Base-by-base conservation (phyloP, 2,113 vertebrate genomes). In the Numida meleagris region DNA sequence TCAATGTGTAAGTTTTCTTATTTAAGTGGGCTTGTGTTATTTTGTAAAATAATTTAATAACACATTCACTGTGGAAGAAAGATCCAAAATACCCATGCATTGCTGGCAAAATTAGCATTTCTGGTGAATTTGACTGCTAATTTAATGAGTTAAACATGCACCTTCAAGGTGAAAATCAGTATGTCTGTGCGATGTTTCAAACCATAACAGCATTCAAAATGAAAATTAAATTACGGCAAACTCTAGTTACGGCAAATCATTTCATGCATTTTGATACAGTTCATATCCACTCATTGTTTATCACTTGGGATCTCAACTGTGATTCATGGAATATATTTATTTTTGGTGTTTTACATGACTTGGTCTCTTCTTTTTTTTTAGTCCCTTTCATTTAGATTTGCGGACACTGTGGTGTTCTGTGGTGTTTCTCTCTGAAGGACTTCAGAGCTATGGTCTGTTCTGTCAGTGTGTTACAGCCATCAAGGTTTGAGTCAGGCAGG, bases 391-490 rank as follows among this genome's bases (percentile, higher is more conserved):
- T 71, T 85, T 62, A 36, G 45, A 46, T 21, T 2, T 6, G 10
- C 5, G 57, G 9, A 43, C 4, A 16, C 10, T 2, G 0, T 61
- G 12, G 16, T 57, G 12, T 5, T 46, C 34, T 61, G 13, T 25
- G 24, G 7, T 73, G 29, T 51, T 76, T 58, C 27, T 27, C 3
- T 36, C 51, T 42, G n/a, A 89, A 61, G 53, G 34, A 27, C 27
- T 68, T 45, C 59, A 82, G n/a, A 88, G 17, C 27, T 63, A 3
- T 4, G 31, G 36, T 36, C 8, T 57, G 53, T 63, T 46, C 2
- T 80, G 92, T 68, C 51, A 75, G 31, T 6, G 12, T 40, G 36
- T n/a, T 63, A n/a, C 3, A 55, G 4, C 4, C 51, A 24, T 7
- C 7, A 45, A 25, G 8, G 5, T 75, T 72, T 67, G 61, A 42